Evolutionary conservation across 2,797 vertebrate species (phyloP).

Genomic region (Selene dorsalis): DNA sequence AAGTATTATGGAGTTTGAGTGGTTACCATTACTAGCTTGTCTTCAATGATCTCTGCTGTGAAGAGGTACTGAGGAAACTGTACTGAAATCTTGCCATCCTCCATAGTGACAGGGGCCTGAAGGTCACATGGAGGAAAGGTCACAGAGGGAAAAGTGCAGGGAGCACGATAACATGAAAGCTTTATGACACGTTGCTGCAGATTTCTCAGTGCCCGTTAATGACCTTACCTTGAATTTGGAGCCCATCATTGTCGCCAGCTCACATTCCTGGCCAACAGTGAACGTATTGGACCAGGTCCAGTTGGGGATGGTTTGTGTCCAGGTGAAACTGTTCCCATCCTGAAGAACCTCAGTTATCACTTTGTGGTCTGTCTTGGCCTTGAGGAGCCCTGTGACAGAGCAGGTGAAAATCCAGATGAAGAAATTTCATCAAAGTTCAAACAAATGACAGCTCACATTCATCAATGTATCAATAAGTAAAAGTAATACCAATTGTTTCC

Average conservation of each 20-base stretch:
- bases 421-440: background rate
- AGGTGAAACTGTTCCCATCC: slow-evolving; percentile 89
- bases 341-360: slow-evolving; percentile 89
- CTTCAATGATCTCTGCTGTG: slow-evolving; percentile 85
- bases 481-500: slow-evolving; percentile 84
- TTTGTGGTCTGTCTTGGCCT: slow-evolving; percentile 87
- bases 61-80: slow-evolving; percentile 89
- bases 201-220: background rate
- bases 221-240: slow-evolving; percentile 88
- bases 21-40: slow-evolving; percentile 87
- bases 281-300: slow-evolving; percentile 87
- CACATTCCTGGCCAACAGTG: slow-evolving; percentile 87
- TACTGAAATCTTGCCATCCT: slow-evolving; percentile 83
- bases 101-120: slow-evolving; percentile 86
- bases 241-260: slow-evolving; percentile 87
- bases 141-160: background rate
- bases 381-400: slow-evolving; percentile 73
- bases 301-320: slow-evolving; percentile 87
- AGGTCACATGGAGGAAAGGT: slow-evolving; percentile 26
- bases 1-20: background rate
- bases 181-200: too few relatives aligned
- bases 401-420: background rate
- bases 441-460: background rate
- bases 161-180: background rate
- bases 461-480: background rate